A percentile compares a stretch with the other conserved stretches of the same genome.
Conservation (phyloP, 2,797 vertebrate species). For the Gorsachius magnificus region DNA sequence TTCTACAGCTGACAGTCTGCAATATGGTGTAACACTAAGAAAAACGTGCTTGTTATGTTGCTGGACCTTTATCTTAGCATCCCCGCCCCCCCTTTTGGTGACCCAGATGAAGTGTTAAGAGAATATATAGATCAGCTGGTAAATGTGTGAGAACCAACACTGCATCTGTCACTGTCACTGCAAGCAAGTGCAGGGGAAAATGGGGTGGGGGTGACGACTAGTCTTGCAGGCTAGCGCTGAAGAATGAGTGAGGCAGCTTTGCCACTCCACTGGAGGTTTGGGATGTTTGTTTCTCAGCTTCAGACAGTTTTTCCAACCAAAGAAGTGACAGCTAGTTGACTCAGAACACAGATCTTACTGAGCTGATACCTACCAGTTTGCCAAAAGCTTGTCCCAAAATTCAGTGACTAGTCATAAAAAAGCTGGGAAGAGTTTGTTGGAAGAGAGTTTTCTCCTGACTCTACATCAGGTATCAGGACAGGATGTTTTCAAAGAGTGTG, state of each 20-base stretch:
- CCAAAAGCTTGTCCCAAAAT: not conserved
- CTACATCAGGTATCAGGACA: fast-evolving
- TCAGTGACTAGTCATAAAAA: not conserved
- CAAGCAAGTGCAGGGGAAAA: not conserved
- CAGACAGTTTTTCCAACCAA: not conserved
- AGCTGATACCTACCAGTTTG: not conserved
- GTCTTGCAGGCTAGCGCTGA: not conserved
- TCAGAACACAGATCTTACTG: not conserved
- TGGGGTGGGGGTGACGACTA: not conserved
- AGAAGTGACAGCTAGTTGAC: not conserved
- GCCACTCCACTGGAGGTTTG: fast-evolving
- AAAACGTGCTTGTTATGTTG: conserved; percentile 31
- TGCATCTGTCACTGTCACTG: conserved; percentile 22
- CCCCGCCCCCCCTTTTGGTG: not conserved
- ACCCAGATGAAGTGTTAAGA: conserved; percentile 50
- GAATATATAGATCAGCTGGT: conserved; percentile 15
- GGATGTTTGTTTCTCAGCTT: not conserved
- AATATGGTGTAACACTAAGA: not conserved
- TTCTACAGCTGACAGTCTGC: not conserved
- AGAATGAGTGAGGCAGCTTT: not conserved
- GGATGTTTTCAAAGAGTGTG: not conserved
- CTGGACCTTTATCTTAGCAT: conserved; percentile 38
- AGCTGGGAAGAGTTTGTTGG: not conserved
- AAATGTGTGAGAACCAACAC: conserved; percentile 18
- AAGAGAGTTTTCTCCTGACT: not conserved